Evolutionary conservation across 2,113 vertebrate genomes (phyloP).

Genomic region (Lycaon pictus): DNA sequence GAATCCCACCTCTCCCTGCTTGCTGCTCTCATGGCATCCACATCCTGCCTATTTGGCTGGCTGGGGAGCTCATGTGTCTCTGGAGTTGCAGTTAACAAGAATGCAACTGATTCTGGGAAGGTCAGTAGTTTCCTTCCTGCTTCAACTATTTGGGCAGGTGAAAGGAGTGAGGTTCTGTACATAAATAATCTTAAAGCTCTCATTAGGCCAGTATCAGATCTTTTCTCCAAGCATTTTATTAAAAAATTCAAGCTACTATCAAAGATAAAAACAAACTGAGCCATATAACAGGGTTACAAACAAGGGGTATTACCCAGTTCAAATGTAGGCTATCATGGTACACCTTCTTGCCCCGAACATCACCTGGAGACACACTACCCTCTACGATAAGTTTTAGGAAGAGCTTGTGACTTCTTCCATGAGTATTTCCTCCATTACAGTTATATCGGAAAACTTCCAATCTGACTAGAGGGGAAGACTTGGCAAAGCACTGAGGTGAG

Average conservation of each 20-base stretch:
- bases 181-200: background rate
- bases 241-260: background rate
- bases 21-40: background rate
- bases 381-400: background rate
- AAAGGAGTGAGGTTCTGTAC: background rate
- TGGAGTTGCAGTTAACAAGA: background rate
- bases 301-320: background rate
- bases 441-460: background rate
- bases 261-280: slow-evolving; percentile 13
- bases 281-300: background rate
- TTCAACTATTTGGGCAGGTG: background rate
- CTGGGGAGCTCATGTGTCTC: background rate
- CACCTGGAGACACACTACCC: background rate
- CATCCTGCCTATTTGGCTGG: background rate
- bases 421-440: background rate
- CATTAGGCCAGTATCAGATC: background rate
- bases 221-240: background rate
- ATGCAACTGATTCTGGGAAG: background rate
- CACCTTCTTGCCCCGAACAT: background rate
- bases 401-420: background rate
- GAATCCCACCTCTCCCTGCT: background rate
- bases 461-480: background rate
- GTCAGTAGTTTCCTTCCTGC: background rate
- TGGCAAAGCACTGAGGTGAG: background rate
- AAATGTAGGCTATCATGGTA: background rate